These are phyloP conservation scores for Gerris lacustris DNA, from an alignment of 2,888 invertebrate genomes.

Conservation along the genomic window DNA sequence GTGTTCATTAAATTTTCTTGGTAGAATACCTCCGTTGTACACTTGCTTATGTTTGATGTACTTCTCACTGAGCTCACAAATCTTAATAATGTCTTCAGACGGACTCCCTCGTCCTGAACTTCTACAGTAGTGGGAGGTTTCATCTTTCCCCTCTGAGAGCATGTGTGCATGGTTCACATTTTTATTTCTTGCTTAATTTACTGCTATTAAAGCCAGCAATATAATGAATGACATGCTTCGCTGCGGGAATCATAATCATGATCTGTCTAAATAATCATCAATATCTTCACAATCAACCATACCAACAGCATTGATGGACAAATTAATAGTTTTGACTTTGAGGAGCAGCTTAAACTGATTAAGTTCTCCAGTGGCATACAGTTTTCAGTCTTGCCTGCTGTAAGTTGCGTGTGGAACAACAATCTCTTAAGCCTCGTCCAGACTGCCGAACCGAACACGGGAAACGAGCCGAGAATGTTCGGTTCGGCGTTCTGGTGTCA, in stretches of 20 bases:
- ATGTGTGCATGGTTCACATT: too few species aligned
- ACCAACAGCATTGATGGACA: neutral
- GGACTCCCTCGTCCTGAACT: neutral
- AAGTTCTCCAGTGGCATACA: neutral
- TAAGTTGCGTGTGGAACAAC: neutral
- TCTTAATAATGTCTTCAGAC: neutral
- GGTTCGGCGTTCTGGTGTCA: too few species aligned
- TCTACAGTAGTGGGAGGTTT: too few species aligned
- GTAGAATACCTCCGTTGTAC: neutral
- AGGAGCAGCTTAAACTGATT: neutral
- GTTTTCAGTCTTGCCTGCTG: neutral
- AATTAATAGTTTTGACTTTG: neutral
- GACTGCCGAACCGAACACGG: too few species aligned
- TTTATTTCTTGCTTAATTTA: too few species aligned
- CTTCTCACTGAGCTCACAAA: neutral
- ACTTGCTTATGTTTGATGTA: neutral
- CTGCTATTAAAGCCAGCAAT: too few species aligned
- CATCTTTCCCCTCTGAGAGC: too few species aligned
- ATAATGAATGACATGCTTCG: too few species aligned
- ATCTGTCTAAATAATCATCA: neutral
- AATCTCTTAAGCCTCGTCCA: too few species aligned
- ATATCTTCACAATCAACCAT: neutral
- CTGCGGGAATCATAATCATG: neutral
- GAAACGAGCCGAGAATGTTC: too few species aligned
- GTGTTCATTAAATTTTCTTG: neutral